Evolutionary conservation across 2,888 invertebrate genomes (phyloP).

Genomic region (Chirona hameri): DNA sequence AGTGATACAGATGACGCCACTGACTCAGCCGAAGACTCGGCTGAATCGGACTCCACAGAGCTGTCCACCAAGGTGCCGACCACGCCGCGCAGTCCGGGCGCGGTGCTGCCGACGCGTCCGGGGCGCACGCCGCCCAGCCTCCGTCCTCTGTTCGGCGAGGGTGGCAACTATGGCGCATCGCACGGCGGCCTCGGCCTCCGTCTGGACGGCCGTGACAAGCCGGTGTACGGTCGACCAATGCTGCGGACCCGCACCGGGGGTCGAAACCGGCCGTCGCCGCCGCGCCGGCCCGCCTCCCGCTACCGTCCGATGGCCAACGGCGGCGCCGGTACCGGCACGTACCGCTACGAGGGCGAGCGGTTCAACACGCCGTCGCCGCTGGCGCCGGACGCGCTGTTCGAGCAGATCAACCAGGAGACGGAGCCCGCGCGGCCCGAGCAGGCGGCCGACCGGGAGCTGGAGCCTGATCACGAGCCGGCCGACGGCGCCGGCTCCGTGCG

Average conservation of each 20-base stretch:
- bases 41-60: neutral
- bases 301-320: neutral
- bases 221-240: neutral
- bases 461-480: neutral
- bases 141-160: constrained; percentile 22
- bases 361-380: neutral
- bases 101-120: neutral
- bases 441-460: neutral
- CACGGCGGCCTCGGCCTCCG: neutral
- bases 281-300: neutral
- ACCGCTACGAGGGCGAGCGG: constrained; percentile 4
- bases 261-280: neutral
- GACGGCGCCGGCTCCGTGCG: neutral
- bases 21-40: neutral
- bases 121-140: neutral
- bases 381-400: constrained; percentile 7
- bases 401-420: constrained; percentile 25
- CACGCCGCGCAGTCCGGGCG: neutral
- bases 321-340: neutral
- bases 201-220: neutral
- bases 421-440: neutral
- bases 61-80: neutral
- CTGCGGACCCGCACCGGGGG: neutral
- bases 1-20: neutral
- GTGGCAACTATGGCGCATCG: neutral